phyloP scores from a whole-genome alignment of 2,888 invertebrate genomes.

The Harpagoxenus sublaevis region DNA sequence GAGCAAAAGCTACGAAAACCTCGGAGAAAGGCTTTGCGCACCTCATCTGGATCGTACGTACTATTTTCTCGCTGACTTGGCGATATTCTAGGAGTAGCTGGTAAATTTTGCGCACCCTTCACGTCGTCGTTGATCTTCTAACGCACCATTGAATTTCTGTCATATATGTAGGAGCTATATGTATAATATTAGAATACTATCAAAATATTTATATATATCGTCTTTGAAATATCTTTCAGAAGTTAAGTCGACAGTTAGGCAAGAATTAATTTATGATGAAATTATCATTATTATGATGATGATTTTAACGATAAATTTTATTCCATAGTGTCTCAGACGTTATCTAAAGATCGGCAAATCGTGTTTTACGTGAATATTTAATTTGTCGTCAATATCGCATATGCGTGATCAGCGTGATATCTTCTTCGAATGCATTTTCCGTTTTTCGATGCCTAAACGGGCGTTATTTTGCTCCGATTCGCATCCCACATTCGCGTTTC shows the following conservation, averaged over 20 bases:
- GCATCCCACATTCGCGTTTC: neutral
- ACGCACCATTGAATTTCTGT: neutral
- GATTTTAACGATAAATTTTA: neutral
- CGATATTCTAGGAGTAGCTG: constrained; percentile 66
- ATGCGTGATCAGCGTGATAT: neutral
- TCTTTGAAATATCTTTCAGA: neutral
- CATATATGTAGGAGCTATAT: neutral
- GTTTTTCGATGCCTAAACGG: neutral
- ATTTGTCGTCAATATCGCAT: neutral
- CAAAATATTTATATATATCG: neutral
- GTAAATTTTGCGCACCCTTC: constrained; percentile 50
- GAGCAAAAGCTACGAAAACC: constrained; percentile 40
- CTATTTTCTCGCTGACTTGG: constrained; percentile 65
- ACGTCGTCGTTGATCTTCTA: constrained; percentile 4
- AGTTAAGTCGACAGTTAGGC: neutral
- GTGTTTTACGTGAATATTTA: neutral
- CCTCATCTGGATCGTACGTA: constrained; percentile 50
- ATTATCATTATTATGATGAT: neutral
- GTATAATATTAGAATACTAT: neutral
- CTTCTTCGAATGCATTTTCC: neutral
- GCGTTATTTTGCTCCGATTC: constrained; percentile 10
- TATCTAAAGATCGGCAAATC: neutral
- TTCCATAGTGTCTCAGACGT: neutral
- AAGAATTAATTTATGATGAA: neutral
- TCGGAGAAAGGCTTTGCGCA: neutral